phyloP scores from a whole-genome alignment of 2,797 vertebrate genomes.

The Tragelaphus oryx region DNA sequence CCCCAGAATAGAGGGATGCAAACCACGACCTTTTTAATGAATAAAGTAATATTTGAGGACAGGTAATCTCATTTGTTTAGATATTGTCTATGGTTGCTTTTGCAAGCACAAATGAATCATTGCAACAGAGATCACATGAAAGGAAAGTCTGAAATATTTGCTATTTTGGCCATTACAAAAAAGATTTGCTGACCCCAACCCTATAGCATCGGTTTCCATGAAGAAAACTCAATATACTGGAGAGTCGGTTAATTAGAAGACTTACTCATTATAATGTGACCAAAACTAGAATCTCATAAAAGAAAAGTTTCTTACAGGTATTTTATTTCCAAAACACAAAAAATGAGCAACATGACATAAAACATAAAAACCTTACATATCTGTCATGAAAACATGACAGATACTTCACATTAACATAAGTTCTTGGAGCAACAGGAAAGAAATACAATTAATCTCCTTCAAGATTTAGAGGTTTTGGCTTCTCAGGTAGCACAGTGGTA shows the following conservation, averaged over 20 bases:
- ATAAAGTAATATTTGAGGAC: background rate
- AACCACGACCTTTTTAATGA: background rate
- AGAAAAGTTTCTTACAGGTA: background rate
- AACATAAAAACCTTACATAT: too few species aligned
- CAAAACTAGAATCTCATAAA: background rate
- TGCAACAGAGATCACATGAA: background rate
- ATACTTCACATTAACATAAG: background rate
- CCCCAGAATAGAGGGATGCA: background rate
- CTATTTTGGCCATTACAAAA: background rate
- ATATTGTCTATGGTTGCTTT: background rate
- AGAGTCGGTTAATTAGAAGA: background rate
- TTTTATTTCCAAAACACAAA: background rate
- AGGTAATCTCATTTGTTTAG: background rate
- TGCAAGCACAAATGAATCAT: background rate
- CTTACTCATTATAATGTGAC: background rate
- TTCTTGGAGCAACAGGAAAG: background rate
- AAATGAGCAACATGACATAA: background rate
- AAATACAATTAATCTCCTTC: background rate
- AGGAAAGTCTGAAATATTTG: background rate
- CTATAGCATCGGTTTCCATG: background rate
- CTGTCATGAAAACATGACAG: background rate
- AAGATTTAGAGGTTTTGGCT: background rate
- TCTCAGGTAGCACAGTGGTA: too few species aligned
- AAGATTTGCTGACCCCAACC: background rate
- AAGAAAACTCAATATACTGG: background rate